phyloP scores from a whole-genome alignment of 2,888 invertebrate species.

The Drosophila parthenogenetica region DNA sequence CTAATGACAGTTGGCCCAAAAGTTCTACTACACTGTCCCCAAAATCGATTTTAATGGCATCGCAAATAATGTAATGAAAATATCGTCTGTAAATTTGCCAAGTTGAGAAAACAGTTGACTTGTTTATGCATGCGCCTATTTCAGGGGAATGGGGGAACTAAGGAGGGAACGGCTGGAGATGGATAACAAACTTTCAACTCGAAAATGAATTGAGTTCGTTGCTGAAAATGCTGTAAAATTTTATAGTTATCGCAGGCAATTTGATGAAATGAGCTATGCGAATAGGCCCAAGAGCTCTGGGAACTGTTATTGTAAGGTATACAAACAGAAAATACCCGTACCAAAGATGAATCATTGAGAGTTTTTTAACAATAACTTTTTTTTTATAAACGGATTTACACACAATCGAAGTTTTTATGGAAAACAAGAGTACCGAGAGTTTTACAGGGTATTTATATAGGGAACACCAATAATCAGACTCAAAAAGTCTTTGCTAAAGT shows the following conservation, averaged over 20 bases:
- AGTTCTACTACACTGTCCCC: slow-evolving; percentile 39
- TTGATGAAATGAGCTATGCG: slow-evolving; percentile 55
- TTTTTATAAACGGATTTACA: too few species aligned
- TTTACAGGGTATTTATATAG: too few species aligned
- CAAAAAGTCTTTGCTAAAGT: too few species aligned
- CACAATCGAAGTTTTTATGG: too few species aligned
- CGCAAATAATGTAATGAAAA: slow-evolving; percentile 74
- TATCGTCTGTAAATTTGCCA: slow-evolving; percentile 66
- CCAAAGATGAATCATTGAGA: too few species aligned
- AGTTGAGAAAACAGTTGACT: slow-evolving; percentile 53
- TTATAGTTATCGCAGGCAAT: slow-evolving; percentile 69
- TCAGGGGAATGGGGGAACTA: neutral
- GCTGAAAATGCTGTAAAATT: slow-evolving; percentile 66
- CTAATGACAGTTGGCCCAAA: slow-evolving; percentile 78
- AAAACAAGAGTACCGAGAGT: too few species aligned
- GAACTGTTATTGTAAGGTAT: neutral
- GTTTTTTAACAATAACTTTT: too few species aligned
- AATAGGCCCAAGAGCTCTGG: slow-evolving; percentile 24
- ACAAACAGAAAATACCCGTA: slow-evolving; percentile 22
- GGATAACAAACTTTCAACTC: slow-evolving; percentile 48
- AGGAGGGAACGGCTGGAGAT: neutral
- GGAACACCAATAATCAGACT: too few species aligned
- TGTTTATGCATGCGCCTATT: slow-evolving; percentile 58
- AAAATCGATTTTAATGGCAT: slow-evolving; percentile 79
- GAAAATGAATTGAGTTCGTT: slow-evolving; percentile 63